Evolutionary conservation across 2,113 vertebrate genomes (phyloP).

Genomic region (Empidonax traillii): DNA sequence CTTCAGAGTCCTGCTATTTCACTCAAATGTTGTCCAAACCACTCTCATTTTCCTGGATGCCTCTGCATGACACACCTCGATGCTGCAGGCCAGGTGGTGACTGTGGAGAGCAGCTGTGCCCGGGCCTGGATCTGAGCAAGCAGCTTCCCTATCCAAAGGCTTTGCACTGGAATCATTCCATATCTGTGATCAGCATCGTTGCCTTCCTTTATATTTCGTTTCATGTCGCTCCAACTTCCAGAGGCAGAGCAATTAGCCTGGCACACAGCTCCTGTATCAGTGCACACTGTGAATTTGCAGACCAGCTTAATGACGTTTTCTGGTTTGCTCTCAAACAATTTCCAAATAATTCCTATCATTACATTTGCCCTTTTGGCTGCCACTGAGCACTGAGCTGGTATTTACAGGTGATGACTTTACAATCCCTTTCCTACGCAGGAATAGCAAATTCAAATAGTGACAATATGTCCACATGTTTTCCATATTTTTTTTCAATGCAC

Average conservation of each 20-base stretch:
- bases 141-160: not conserved
- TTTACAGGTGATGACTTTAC: not conserved
- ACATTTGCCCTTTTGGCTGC: not conserved
- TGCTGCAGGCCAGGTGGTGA: not conserved
- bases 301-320: not conserved
- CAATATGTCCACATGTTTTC: not conserved
- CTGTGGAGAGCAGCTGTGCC: not conserved
- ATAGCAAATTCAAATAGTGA: not conserved
- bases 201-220: not conserved
- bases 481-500: not conserved
- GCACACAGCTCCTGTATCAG: not conserved
- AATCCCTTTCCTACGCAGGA: not conserved
- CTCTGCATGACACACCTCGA: not conserved
- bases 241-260: not conserved
- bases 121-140: not conserved
- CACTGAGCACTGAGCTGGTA: not conserved
- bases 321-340: not conserved
- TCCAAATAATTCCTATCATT: not conserved
- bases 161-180: not conserved
- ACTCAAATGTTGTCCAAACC: not conserved
- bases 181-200: not conserved
- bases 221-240: not conserved
- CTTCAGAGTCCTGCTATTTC: not conserved
- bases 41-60: not conserved
- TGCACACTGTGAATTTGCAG: not conserved